phyloP scores from a whole-genome alignment of 2,797 vertebrate genomes.

The Gouania willdenowi region DNA sequence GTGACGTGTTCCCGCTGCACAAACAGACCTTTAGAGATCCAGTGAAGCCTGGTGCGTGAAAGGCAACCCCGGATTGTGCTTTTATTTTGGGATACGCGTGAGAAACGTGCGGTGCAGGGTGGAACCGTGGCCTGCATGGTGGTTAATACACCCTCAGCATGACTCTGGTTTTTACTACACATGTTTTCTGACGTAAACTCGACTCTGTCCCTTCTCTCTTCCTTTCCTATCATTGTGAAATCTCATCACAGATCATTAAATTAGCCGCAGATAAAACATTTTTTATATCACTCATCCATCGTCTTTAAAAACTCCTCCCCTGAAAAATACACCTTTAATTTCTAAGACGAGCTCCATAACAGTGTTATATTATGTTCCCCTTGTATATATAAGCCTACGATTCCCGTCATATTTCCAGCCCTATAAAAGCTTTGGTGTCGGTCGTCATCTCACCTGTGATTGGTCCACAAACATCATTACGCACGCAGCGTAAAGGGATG shows the following conservation, averaged over 20 bases:
- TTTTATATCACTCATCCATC: too few relatives aligned
- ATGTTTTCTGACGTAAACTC: slow-evolving; percentile 2
- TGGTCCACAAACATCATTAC: slow-evolving; percentile 53
- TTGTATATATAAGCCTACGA: too few relatives aligned
- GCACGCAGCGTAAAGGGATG: slow-evolving; percentile 47
- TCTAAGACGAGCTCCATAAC: too few relatives aligned
- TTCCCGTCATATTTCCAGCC: slow-evolving; percentile 7
- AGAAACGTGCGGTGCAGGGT: slow-evolving; percentile 25
- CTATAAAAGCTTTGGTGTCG: slow-evolving; percentile 37
- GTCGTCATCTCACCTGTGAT: slow-evolving; percentile 57
- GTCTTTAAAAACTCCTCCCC: too few relatives aligned
- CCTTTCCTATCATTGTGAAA: too few relatives aligned
- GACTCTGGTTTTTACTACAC: slow-evolving; percentile 14
- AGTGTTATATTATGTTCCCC: too few relatives aligned
- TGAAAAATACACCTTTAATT: too few relatives aligned
- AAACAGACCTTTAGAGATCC: slow-evolving; percentile 20
- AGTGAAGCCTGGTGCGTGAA: slow-evolving; percentile 18
- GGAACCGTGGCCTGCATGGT: slow-evolving; percentile 52
- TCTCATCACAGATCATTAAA: too few relatives aligned
- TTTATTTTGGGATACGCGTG: neutral
- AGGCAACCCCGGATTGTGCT: neutral
- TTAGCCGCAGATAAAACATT: too few relatives aligned
- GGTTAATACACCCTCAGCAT: slow-evolving; percentile 25
- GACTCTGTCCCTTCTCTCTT: neutral
- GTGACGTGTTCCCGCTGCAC: slow-evolving; percentile 51